These are phyloP conservation scores for Bos taurus DNA, from an alignment of 2,113 vertebrate species.

Conservation along the genomic window DNA sequence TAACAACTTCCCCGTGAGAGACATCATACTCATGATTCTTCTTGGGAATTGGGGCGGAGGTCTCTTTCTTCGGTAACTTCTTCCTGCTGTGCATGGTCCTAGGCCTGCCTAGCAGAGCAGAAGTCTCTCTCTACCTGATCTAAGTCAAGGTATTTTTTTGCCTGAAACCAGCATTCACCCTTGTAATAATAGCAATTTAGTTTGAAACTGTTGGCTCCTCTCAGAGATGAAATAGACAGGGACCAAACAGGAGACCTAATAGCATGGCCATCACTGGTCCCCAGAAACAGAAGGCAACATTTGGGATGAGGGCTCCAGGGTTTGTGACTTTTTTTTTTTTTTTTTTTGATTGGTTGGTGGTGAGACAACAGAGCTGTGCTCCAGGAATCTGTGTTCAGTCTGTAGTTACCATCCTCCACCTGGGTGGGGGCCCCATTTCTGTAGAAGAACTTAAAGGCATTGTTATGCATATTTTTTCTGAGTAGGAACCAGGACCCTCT, in stretches of 20 bases:
- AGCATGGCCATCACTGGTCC: neutral
- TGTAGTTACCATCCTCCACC: neutral
- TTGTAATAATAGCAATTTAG: neutral
- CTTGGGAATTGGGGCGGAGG: neutral
- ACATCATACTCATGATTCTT: neutral
- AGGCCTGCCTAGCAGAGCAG: neutral
- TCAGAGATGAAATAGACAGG: no score
- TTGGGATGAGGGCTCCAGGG: neutral
- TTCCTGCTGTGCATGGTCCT: neutral
- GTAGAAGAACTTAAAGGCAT: neutral
- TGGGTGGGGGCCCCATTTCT: neutral
- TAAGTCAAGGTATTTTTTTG: neutral
- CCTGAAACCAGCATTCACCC: neutral
- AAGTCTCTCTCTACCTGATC: neutral
- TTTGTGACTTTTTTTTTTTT: neutral
- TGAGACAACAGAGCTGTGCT: neutral
- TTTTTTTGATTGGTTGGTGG: neutral
- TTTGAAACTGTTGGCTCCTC: neutral
- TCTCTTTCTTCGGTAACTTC: neutral
- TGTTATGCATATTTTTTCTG: neutral
- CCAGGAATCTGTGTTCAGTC: no score
- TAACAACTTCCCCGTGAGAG: neutral
- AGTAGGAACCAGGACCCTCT: neutral
- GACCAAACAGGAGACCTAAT: no score
- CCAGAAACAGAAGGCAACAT: neutral